These are phyloP conservation scores for Drosophila santomea DNA, from an alignment of 1,140 invertebrate species.

Conservation along the genomic window DNA sequence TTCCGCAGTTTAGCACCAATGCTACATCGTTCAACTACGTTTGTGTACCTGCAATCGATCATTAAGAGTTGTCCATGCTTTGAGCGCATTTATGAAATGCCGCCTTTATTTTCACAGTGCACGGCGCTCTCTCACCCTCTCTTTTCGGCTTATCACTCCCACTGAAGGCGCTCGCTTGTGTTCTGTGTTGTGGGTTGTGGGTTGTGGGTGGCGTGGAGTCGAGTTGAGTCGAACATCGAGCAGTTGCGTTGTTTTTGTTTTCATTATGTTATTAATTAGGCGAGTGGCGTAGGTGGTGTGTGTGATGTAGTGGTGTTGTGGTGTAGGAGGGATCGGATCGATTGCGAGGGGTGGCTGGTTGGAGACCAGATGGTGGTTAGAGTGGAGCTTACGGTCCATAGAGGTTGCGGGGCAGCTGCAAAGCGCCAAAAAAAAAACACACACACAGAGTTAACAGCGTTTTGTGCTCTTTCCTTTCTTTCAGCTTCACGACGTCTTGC, in stretches of 20 bases:
- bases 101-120: not conserved
- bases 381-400: not conserved
- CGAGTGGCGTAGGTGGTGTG: conserved; percentile 10
- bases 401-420: no score
- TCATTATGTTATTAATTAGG: conserved; percentile 67
- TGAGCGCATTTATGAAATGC: not conserved
- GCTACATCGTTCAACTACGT: no score
- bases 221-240: not conserved
- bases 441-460: not conserved
- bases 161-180: conserved; percentile 18
- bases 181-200: conserved; percentile 7
- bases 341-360: not conserved
- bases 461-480: not conserved
- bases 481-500: conserved; percentile 84
- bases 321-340: not conserved
- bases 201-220: conserved; percentile 18
- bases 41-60: no score
- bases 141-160: conserved; percentile 56
- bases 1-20: no score
- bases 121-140: not conserved
- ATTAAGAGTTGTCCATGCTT: no score
- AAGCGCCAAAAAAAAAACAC: no score
- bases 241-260: conserved; percentile 14
- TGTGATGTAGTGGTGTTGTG: not conserved
- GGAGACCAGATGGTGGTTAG: not conserved